phyloP scores from a whole-genome alignment of 1,140 invertebrate genomes.

The Drosophila kikkawai region DNA sequence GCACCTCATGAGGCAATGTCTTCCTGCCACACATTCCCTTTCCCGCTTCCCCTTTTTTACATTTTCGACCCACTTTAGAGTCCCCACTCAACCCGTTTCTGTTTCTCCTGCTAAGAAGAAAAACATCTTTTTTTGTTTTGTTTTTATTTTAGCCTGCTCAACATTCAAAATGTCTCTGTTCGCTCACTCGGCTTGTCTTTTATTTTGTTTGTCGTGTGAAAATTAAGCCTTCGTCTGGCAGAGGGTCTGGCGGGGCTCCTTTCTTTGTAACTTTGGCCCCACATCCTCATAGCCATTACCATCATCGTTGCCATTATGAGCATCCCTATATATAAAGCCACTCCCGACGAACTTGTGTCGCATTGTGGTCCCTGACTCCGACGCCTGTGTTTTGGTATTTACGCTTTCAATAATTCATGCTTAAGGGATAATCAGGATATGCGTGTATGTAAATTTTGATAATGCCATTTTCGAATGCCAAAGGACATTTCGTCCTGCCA shows the following conservation, averaged over 20 bases:
- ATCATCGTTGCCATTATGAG: conserved; percentile 50
- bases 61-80: conserved; percentile 29
- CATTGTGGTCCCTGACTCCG: conserved; percentile 32
- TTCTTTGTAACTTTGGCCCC: conserved; percentile 20
- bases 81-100: conserved; percentile 34
- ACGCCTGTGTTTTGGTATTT: conserved; percentile 70
- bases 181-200: conserved; percentile 54
- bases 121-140: conserved; percentile 18
- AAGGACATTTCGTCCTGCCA: conserved; percentile 39
- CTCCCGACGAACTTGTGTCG: conserved; percentile 53
- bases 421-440: conserved; percentile 83
- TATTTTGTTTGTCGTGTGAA: conserved; percentile 70
- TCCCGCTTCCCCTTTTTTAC: neutral
- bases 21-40: neutral
- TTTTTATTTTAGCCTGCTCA: conserved; percentile 24
- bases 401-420: conserved; percentile 83
- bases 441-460: conserved; percentile 82
- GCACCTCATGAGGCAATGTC: conserved; percentile 27
- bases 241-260: neutral
- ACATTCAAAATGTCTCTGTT: conserved; percentile 61
- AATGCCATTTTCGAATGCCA: conserved; percentile 73
- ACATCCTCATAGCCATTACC: conserved; percentile 30
- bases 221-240: conserved; percentile 72
- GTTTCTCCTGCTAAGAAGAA: conserved; percentile 4
- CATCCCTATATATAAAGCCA: conserved; percentile 56